Base-by-base conservation (phyloP, 2,113 vertebrate genomes). In the Arvicanthis niloticus region DNA sequence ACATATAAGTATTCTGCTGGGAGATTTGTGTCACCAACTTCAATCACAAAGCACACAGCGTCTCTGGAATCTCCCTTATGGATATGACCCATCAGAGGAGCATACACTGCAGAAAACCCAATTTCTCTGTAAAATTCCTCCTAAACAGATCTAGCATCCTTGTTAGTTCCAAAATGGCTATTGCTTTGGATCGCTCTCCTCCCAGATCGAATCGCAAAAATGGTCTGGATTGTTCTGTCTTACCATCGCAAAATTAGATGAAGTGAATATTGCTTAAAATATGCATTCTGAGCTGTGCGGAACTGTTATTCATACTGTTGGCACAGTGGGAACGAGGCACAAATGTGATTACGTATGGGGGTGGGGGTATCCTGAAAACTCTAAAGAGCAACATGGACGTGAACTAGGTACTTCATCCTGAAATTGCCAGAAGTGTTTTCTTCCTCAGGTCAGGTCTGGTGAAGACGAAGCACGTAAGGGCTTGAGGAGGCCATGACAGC, bases 21-120 rank as follows among this genome's bases (percentile, higher is more conserved):
- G 97, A 96, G 95, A 97, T 87, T 93, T 96, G 95, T 96, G 95
- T 94, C 95, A 97, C 89, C n/a, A 89, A 93, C 95, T 97, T 97
- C 96, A 90, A 42, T 76, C 24, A 77, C 82, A 91, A 96, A 95
- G 94, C 97, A 93, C 96, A 96, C 62, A 93, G 89, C 42, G 94
- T 96, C 94, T 97, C 88, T 91, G 89, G 94, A 96, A 92, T 92
- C 89, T 97, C 92, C 90, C 85, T 94, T 62, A 95, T 80, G 80
- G 92, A 80, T 93, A 84, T 80, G 95, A 94, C 96, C 96, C 89
- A 91, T 93, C 87, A 80, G 87, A 75, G 86, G 77, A 53, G 75
- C 51, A 92, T 65, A 96, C 31, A 58, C 77, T 90, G 73, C 48
- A 78, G 91, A 96, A 93, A 91, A 94, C 82, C 96, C 96, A 91